phyloP scores from a whole-genome alignment of 2,113 vertebrate species.

The Hippocampus guttulatus region DNA sequence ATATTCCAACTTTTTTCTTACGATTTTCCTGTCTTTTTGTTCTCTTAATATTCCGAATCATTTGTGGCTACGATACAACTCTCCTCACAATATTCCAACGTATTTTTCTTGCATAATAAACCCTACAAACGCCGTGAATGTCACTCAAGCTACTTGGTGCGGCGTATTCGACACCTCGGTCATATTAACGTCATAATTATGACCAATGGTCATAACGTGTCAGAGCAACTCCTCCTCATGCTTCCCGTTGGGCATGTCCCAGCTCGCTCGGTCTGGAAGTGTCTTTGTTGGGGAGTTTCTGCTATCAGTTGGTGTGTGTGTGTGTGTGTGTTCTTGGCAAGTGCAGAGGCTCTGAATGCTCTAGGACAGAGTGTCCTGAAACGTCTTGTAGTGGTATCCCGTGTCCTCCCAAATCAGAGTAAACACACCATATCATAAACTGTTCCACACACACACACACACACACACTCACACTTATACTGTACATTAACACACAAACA shows the following conservation, averaged over 20 bases:
- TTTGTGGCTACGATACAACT: too few relatives aligned
- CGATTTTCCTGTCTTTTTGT: too few relatives aligned
- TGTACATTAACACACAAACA: neutral
- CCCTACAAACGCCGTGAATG: neutral
- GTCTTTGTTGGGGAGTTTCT: conserved; percentile 15
- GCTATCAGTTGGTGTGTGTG: conserved; percentile 18
- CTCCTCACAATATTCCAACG: too few relatives aligned
- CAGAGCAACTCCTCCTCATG: conserved; percentile 6
- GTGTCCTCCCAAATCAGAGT: conserved; percentile 45
- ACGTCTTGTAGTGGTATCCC: conserved; percentile 56
- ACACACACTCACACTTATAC: neutral
- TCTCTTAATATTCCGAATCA: too few relatives aligned
- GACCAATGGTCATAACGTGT: neutral
- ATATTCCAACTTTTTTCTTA: too few relatives aligned
- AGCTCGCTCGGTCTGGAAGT: conserved; percentile 22
- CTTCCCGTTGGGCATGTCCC: conserved; percentile 7
- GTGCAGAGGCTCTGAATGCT: conserved; percentile 30
- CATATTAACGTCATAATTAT: neutral
- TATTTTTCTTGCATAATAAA: too few relatives aligned
- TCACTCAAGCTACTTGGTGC: neutral
- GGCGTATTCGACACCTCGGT: neutral
- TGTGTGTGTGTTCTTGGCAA: conserved; percentile 55
- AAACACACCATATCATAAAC: conserved; percentile 7
- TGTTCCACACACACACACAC: conserved; percentile 1
- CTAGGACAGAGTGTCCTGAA: conserved; percentile 62